Percentiles rank a stretch among this genome's conserved stretches.
phyloP scores from a whole-genome alignment of 2,888 invertebrate genomes.

The Diabrotica balteata region DNA sequence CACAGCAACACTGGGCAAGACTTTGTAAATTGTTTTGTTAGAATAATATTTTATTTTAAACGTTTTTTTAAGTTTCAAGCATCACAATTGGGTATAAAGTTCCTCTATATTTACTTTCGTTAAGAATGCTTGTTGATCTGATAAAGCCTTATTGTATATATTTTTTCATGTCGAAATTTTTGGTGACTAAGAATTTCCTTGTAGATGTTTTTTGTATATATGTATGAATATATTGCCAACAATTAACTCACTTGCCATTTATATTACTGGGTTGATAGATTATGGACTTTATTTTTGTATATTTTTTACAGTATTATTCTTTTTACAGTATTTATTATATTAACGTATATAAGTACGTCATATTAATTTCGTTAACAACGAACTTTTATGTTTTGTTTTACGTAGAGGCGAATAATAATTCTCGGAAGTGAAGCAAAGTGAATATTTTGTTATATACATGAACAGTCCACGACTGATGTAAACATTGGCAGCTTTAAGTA shows the following conservation, averaged over 20 bases:
- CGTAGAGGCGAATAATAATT: constrained; percentile 10
- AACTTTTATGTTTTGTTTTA: constrained; percentile 31
- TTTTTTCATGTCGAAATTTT: constrained; percentile 16
- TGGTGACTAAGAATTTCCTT: constrained; percentile 26
- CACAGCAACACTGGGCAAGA: too few species aligned
- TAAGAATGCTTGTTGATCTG: too few species aligned
- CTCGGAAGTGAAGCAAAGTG: not conserved
- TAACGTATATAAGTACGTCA: constrained; percentile 42
- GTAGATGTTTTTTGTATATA: constrained; percentile 55
- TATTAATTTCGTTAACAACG: constrained; percentile 40
- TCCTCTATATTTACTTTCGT: too few species aligned
- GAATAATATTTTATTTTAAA: too few species aligned
- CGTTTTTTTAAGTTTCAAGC: too few species aligned
- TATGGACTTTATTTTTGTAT: constrained; percentile 49
- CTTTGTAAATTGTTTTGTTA: too few species aligned
- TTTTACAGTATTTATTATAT: constrained; percentile 49
- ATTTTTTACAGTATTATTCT: constrained; percentile 53
- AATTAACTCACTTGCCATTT: constrained; percentile 50
- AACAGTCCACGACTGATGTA: too few species aligned
- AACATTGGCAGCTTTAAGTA: too few species aligned
- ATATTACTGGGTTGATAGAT: constrained; percentile 40
- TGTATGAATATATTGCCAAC: constrained; percentile 51
- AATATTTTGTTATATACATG: not conserved
- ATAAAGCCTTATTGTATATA: not conserved
- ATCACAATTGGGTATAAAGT: too few species aligned